Percentiles rank a stretch among this genome's conserved stretches.
phyloP scores from a whole-genome alignment of 2,797 vertebrate genomes.

The Denticeps clupeoides region DNA sequence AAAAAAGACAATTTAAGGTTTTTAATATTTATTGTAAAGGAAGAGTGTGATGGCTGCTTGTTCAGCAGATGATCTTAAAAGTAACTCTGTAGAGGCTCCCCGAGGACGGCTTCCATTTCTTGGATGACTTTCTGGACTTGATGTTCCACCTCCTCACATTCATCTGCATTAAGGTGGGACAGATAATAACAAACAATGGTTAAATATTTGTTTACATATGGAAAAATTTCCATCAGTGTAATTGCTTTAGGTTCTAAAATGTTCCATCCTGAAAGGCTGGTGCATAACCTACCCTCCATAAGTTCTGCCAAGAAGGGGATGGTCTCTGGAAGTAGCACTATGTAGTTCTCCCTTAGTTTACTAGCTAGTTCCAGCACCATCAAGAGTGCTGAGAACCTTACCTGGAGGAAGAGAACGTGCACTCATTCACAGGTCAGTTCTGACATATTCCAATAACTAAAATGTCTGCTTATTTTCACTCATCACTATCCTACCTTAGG shows the following conservation, averaged over 20 bases:
- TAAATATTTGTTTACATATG: background rate
- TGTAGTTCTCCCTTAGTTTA: slow-evolving; percentile 86
- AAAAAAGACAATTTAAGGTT: too few relatives aligned
- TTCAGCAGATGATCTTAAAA: too few relatives aligned
- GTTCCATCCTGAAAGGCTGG: too few relatives aligned
- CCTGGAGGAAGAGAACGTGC: slow-evolving; percentile 46
- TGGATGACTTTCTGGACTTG: slow-evolving; percentile 87
- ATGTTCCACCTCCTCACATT: slow-evolving; percentile 87
- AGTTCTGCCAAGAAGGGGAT: slow-evolving; percentile 92
- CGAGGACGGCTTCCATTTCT: slow-evolving; percentile 18
- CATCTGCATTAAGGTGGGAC: slow-evolving; percentile 62
- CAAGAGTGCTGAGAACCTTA: slow-evolving; percentile 80
- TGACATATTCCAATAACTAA: background rate
- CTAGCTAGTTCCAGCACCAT: slow-evolving; percentile 72
- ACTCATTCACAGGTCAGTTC: background rate
- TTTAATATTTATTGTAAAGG: too few relatives aligned
- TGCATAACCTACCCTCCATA: slow-evolving; percentile 99
- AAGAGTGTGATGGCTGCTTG: too few relatives aligned
- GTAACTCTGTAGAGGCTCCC: slow-evolving; percentile 4
- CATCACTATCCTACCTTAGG: slow-evolving; percentile 57
- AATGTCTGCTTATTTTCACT: background rate
- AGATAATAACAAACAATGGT: background rate
- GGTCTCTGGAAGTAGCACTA: slow-evolving; percentile 83
- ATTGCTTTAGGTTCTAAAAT: too few relatives aligned
- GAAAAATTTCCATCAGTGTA: too few relatives aligned